phyloP scores from a whole-genome alignment of 2,888 invertebrate genomes.

The Monochamus alternatus region DNA sequence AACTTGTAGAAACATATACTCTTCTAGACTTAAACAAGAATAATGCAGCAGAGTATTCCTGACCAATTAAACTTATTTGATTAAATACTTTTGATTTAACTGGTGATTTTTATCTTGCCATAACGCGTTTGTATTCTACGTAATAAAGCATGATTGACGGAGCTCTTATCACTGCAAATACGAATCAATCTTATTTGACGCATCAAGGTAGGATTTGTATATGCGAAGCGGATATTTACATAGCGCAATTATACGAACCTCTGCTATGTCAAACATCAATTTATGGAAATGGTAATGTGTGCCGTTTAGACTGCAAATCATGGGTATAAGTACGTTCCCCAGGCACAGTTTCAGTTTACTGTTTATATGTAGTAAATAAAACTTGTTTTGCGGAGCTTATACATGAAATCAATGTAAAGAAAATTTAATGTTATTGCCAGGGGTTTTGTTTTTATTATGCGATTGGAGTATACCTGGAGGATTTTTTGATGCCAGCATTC shows the following conservation, averaged over 20 bases:
- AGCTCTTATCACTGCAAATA: too few relatives aligned
- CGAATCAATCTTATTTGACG: slow-evolving; percentile 2
- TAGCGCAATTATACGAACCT: slow-evolving; percentile 16
- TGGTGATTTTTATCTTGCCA: too few relatives aligned
- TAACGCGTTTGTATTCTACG: too few relatives aligned
- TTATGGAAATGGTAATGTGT: slow-evolving; percentile 30
- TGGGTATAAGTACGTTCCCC: slow-evolving; percentile 27
- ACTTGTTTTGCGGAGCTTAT: slow-evolving; percentile 52
- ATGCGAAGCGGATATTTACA: neutral
- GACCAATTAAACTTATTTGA: too few relatives aligned
- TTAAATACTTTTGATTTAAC: too few relatives aligned
- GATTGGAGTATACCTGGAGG: slow-evolving; percentile 10
- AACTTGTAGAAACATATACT: too few relatives aligned
- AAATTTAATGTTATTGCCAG: slow-evolving; percentile 54
- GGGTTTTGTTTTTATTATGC: slow-evolving; percentile 40
- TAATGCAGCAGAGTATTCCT: too few relatives aligned
- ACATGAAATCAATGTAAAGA: slow-evolving; percentile 52
- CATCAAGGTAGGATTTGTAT: neutral
- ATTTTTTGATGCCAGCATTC: slow-evolving; percentile 14
- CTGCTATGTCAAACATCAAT: slow-evolving; percentile 14
- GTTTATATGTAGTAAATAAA: slow-evolving; percentile 50
- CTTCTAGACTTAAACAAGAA: too few relatives aligned
- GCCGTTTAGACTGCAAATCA: slow-evolving; percentile 28
- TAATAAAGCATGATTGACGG: too few relatives aligned
- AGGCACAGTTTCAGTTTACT: slow-evolving; percentile 34